phyloP scores from a whole-genome alignment of 2,888 invertebrate species.

The Tetrapedia diversipes region DNA sequence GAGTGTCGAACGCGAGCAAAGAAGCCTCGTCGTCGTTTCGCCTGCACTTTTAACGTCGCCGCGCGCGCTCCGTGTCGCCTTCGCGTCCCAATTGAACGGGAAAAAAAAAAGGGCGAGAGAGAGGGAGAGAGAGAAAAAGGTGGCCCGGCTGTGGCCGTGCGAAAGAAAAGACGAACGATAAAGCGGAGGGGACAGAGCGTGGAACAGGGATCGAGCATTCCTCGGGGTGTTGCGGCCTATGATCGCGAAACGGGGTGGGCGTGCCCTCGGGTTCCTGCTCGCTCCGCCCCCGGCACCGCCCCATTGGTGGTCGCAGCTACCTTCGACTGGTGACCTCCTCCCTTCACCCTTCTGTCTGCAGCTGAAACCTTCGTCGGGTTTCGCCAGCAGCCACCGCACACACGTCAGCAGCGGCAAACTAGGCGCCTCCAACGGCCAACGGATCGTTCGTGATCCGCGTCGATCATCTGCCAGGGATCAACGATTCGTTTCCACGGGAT shows the following conservation, averaged over 20 bases:
- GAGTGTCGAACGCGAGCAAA: constrained; percentile 70
- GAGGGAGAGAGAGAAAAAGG: constrained; percentile 36
- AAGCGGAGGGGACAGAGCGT: constrained; percentile 31
- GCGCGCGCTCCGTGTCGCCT: constrained; percentile 63
- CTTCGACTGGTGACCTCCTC: constrained; percentile 62
- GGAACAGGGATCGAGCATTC: constrained; percentile 63
- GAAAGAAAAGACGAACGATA: constrained; percentile 45
- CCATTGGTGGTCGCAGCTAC: constrained; percentile 62
- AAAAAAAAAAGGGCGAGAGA: constrained; percentile 21
- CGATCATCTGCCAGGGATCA: constrained; percentile 52
- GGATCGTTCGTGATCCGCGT: constrained; percentile 60
- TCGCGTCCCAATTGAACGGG: constrained; percentile 50
- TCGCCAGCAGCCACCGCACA: constrained; percentile 66
- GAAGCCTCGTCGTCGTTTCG: constrained; percentile 63
- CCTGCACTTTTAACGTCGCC: constrained; percentile 73
- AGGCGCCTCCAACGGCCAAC: constrained; percentile 59
- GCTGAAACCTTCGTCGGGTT: constrained; percentile 66
- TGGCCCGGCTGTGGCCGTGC: constrained; percentile 22
- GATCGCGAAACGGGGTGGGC: constrained; percentile 66
- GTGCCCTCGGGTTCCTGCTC: constrained; percentile 58
- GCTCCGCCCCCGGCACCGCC: constrained; percentile 73
- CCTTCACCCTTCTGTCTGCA: constrained; percentile 67
- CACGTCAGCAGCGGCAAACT: constrained; percentile 68
- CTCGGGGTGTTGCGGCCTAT: constrained; percentile 68
- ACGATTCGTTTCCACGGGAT: constrained; percentile 17